phyloP scores from a whole-genome alignment of 2,797 vertebrate genomes.

The Podarcis siculus region DNA sequence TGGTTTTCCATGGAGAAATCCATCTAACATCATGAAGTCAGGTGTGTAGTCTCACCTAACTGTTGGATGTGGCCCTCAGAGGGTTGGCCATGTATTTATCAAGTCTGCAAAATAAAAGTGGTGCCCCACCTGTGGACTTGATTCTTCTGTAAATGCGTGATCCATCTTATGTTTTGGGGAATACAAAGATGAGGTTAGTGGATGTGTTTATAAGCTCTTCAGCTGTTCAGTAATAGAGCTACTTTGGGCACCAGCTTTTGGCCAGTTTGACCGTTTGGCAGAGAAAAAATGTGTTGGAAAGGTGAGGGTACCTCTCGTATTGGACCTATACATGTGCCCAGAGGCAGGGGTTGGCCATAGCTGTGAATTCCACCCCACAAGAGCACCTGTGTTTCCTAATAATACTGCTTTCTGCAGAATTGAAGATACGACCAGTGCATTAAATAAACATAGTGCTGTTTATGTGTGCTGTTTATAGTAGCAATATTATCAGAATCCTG shows the following conservation, averaged over 20 bases:
- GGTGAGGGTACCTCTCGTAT: not conserved
- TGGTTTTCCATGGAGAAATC: too few species aligned
- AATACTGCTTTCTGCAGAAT: not conserved
- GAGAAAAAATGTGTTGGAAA: not conserved
- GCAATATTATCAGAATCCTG: not conserved
- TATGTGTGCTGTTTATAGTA: not conserved
- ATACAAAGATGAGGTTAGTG: not conserved
- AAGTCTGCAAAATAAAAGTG: too few species aligned
- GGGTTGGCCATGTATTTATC: not conserved
- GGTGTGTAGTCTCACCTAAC: too few species aligned
- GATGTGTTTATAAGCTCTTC: not conserved
- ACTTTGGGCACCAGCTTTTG: not conserved
- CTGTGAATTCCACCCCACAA: not conserved
- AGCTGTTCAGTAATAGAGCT: not conserved
- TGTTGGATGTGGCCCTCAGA: too few species aligned
- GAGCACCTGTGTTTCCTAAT: not conserved
- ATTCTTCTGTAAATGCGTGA: not conserved
- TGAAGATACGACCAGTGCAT: not conserved
- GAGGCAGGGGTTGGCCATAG: not conserved
- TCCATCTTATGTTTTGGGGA: not conserved
- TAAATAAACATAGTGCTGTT: not conserved
- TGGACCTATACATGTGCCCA: not conserved
- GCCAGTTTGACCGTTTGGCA: not conserved
- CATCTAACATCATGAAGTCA: too few species aligned
- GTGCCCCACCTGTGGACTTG: not conserved